Evolutionary conservation across 2,113 vertebrate genomes (phyloP).

Genomic region (Petrocephalus zakoni): DNA sequence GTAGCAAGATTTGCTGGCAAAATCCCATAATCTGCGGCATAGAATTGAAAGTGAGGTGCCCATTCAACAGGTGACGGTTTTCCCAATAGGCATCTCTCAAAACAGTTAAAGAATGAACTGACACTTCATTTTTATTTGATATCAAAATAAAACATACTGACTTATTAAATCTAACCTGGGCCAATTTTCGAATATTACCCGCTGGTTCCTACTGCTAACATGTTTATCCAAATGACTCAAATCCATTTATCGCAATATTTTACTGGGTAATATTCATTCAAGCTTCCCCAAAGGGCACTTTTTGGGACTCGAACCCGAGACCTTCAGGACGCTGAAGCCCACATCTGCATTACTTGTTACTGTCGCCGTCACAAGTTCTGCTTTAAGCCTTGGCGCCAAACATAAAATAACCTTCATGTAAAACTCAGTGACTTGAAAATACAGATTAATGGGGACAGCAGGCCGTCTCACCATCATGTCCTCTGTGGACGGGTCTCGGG

Average conservation of each 20-base stretch:
- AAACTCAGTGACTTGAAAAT: not conserved
- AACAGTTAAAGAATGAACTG: not conserved
- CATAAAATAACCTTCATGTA: not conserved
- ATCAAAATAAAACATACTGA: not conserved
- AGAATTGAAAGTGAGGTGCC: not conserved
- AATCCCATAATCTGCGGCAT: not conserved
- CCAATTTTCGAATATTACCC: not conserved
- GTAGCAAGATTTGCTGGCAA: not conserved
- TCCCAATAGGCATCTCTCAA: not conserved
- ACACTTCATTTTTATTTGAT: not conserved
- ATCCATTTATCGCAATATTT: not conserved
- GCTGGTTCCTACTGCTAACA: not conserved
- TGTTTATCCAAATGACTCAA: not conserved
- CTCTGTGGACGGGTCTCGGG: slow-evolving; percentile 42
- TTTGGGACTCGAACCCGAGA: not conserved
- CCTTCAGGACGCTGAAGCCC: not conserved
- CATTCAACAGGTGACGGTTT: too few relatives aligned
- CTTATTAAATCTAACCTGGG: not conserved
- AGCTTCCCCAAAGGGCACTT: not conserved
- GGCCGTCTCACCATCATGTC: slow-evolving; percentile 76
- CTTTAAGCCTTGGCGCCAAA: not conserved
- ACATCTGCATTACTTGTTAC: not conserved
- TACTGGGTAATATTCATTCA: not conserved
- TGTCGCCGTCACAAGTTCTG: not conserved
- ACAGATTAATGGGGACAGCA: not conserved